Percentiles rank a stretch among this genome's conserved stretches.
These are phyloP conservation scores for Drymonia ruficornis DNA, from an alignment of 2,888 invertebrate genomes.

Conservation along the genomic window DNA sequence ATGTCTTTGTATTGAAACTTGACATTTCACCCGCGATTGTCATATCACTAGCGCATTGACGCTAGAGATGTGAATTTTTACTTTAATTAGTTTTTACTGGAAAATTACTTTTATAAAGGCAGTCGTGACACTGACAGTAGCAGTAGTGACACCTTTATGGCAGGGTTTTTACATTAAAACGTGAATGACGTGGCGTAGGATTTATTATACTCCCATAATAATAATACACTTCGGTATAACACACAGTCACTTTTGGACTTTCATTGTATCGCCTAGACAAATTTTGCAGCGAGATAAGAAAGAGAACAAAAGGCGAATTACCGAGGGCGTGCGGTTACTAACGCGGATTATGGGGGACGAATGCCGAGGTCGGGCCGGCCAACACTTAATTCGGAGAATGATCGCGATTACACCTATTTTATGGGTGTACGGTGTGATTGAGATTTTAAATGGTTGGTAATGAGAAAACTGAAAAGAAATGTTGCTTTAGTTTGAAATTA, in stretches of 20 bases:
- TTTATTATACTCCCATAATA: not conserved
- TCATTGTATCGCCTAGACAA: constrained; percentile 81
- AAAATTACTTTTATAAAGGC: too few species aligned
- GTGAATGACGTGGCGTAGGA: not conserved
- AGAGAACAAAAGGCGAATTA: constrained; percentile 75
- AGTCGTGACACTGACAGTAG: too few species aligned
- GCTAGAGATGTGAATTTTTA: too few species aligned
- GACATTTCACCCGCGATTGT: too few species aligned
- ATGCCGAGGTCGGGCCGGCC: constrained; percentile 58
- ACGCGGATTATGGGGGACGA: constrained; percentile 71
- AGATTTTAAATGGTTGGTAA: constrained; percentile 31
- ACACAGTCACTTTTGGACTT: constrained; percentile 57
- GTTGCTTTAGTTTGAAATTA: too few species aligned
- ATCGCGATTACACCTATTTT: constrained; percentile 73
- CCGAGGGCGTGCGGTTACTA: constrained; percentile 65
- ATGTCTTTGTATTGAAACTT: too few species aligned
- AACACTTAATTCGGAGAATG: constrained; percentile 68
- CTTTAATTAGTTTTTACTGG: too few species aligned
- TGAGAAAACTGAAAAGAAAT: too few species aligned
- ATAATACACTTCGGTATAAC: constrained; percentile 50
- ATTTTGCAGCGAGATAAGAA: constrained; percentile 81
- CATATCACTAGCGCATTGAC: too few species aligned
- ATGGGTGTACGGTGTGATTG: constrained; percentile 46
- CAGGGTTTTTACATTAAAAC: too few species aligned
- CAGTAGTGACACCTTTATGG: too few species aligned